Base-by-base conservation (phyloP, 2,797 vertebrate genomes). In the Moxostoma hubbsi region DNA sequence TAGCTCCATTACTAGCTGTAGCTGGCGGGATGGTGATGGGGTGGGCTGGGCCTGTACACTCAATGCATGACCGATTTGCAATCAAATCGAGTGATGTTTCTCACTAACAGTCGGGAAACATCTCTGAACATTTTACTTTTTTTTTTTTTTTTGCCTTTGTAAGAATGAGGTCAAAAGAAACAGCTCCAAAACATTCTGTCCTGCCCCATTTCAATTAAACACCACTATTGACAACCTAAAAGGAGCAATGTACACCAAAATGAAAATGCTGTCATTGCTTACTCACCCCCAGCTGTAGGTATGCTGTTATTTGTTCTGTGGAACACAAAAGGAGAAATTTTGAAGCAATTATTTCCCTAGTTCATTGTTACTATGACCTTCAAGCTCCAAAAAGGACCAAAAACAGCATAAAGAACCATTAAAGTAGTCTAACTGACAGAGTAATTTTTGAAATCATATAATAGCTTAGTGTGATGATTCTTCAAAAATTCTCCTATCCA, bases 191-290 rank as follows among this genome's bases (percentile, higher is more conserved):
- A 49, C 13, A 69, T 51, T 45, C 7, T 13, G 6, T 16, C 66
- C 59, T 24, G 8, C 53, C 54, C 61, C 69, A 63, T 68, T 64
- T 72, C 62, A 76, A 67, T 6, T 77, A 43, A 71, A 79, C 2
- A 18, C 79, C 81, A 77, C 83, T 81, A 82, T 82, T 81, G 82
- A 81, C 81, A 84, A 68, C 75, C 67, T 73, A 51, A 73, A 51
- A 54, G 36, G 72, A 58, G 51, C 18, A 68, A 9, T 59, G 59
- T 18, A 68, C 46, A 9, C 73, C 13, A 24, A 57, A 75, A 63
- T 45, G 36, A n/a, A 6, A 63, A 45, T n/a, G 7, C 36, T 5
- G 2, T 43, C 5, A 7, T 53, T 45, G 43, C 53, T 53, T 53
- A n/a, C 45, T 36, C 7, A 50, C 47, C 16, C 2, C 16, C 18